Evolutionary conservation across 2,797 vertebrate species (phyloP).

Genomic region (Aulostomus chinensis): DNA sequence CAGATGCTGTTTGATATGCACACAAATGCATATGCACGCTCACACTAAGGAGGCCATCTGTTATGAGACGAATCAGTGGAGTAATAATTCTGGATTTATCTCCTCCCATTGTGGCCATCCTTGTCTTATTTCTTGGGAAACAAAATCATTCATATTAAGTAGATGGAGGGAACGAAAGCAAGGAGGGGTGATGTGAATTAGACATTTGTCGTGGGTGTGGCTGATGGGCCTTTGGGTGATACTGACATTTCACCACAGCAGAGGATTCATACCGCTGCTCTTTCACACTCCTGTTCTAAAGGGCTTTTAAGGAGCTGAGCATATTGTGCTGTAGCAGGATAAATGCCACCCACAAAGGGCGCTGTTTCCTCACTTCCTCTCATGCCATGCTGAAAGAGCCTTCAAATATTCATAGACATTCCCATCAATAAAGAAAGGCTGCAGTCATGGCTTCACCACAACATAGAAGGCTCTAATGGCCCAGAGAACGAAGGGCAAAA

Average conservation of each 20-base stretch:
- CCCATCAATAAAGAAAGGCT: slow-evolving; percentile 56
- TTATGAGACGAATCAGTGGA: slow-evolving; percentile 40
- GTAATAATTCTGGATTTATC: slow-evolving; percentile 40
- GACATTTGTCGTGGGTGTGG: slow-evolving; percentile 30
- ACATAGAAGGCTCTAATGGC: slow-evolving; percentile 34
- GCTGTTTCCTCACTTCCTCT: slow-evolving; percentile 54
- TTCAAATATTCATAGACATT: slow-evolving; percentile 72
- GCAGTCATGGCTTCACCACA: slow-evolving; percentile 31
- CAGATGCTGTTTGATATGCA: slow-evolving; percentile 43
- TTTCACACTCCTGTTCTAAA: slow-evolving; percentile 20
- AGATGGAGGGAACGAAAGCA: neutral
- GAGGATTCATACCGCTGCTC: slow-evolving; percentile 30
- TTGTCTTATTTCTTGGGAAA: slow-evolving; percentile 22
- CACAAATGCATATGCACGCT: slow-evolving; percentile 20
- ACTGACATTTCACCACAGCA: slow-evolving; percentile 63
- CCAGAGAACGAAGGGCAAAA: slow-evolving; percentile 23
- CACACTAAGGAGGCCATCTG: slow-evolving; percentile 55
- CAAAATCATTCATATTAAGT: slow-evolving; percentile 35
- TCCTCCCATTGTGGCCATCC: slow-evolving; percentile 31
- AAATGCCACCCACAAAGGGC: slow-evolving; percentile 69
- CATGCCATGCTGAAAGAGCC: slow-evolving; percentile 55
- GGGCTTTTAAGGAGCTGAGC: slow-evolving; percentile 46
- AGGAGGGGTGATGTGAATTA: slow-evolving; percentile 9
- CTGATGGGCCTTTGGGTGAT: slow-evolving; percentile 46
- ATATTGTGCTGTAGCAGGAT: slow-evolving; percentile 47